Percentiles rank a stretch among this genome's conserved stretches.
phyloP scores from a whole-genome alignment of 2,888 invertebrate species.

The Aphidoletes aphidimyza region DNA sequence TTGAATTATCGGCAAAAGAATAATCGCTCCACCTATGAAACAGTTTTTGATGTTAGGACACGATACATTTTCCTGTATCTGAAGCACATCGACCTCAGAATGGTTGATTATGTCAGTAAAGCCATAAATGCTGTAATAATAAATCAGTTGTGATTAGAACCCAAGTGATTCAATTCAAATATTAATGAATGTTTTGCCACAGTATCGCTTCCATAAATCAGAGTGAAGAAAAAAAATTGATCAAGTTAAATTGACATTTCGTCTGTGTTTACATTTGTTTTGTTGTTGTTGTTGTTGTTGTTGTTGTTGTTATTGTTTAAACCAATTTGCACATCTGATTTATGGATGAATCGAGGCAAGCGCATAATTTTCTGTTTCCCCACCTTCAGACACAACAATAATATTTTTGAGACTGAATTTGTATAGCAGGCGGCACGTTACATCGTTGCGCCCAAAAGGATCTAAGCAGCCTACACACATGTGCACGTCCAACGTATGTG shows the following conservation, averaged over 20 bases:
- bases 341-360: conserved; percentile 5
- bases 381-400: conserved; percentile 51
- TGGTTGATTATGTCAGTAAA: conserved; percentile 24
- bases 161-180: conserved; percentile 37
- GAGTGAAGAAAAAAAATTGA: no score
- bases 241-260: background rate
- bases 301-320: background rate
- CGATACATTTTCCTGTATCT: conserved; percentile 14
- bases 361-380: background rate
- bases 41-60: background rate
- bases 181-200: background rate
- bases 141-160: conserved; percentile 29
- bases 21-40: background rate
- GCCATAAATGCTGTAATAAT: conserved; percentile 46
- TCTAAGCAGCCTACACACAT: background rate
- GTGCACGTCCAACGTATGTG: background rate
- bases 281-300: background rate
- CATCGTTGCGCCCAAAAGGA: conserved; percentile 28
- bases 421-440: background rate
- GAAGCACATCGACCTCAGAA: conserved; percentile 46
- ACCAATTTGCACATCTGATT: background rate
- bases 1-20: background rate
- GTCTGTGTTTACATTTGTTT: background rate
- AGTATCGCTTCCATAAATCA: conserved; percentile 4
- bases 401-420: background rate